Evolutionary conservation across 2,113 vertebrate species (phyloP), one percentile per base, ranked within the genome.

Genomic region (Proterorhinus semilunaris): DNA sequence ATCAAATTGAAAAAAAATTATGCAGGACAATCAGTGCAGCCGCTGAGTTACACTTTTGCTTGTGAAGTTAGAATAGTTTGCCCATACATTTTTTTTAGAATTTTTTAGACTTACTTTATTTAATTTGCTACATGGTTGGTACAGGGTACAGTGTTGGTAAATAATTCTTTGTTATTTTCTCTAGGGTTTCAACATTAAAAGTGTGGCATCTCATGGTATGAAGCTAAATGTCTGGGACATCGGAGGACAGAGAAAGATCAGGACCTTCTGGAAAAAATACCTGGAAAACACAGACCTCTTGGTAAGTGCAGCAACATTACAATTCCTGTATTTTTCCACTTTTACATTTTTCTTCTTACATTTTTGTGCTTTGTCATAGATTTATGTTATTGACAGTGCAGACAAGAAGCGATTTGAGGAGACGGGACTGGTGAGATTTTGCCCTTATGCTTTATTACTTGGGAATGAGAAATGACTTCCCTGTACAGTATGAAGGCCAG

Each of bases 331-430:
- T 6, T 15, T 45, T 1, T 55, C 10, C 16, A 46, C n/a, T 15
- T 62, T n/a, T 62, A 12, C 7, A n/a, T 45, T n/a, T 16, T 46
- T 6, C 6, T 47, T 48, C 48, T 11, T 45, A 55, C 8, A 77
- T 1, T 61, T 6, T 27, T 9, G 55, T 78, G 76, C 65, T 16
- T 52, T 68, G 8, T 0, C 90, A 65, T 83, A 96, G 95, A 96
- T 96, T 83, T 96, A 95, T 68, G 94, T 96, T 36, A 95, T 96
- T 75, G 95, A 96, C 91, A 96, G 94, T 0, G 93, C 95, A 1
- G 95, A 96, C 83, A 94, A 95, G 89, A 96, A 95, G 88, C 90
- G 94, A 54, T 96, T 96, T 3, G 95, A 96, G 74, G 95, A 95
- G 90, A 95, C 95, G 0, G 94, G 94, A 65, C 90, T 95, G 95